These are phyloP conservation scores for Mythimna albipuncta DNA, from an alignment of 2,888 invertebrate genomes.

Conservation along the genomic window DNA sequence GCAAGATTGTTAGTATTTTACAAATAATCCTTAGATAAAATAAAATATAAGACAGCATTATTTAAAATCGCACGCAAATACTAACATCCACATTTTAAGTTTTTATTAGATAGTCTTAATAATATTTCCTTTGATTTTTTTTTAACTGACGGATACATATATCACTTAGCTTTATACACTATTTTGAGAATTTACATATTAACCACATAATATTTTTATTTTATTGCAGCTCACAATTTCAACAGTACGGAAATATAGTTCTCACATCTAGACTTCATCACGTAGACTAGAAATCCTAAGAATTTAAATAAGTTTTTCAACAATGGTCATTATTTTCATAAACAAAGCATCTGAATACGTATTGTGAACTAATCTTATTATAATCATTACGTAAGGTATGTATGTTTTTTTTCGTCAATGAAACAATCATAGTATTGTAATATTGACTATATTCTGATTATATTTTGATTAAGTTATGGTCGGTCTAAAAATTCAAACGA, in stretches of 20 bases:
- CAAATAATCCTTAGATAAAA: neutral
- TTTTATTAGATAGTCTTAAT: too few species aligned
- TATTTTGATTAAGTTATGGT: neutral
- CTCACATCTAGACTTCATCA: neutral
- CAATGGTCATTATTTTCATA: neutral
- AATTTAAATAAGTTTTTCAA: neutral
- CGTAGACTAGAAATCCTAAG: neutral
- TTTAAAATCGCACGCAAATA: neutral
- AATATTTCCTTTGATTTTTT: neutral
- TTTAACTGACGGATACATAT: neutral
- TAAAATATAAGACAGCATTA: constrained; percentile 1
- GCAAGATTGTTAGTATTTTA: too few species aligned
- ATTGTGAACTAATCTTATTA: constrained; percentile 25
- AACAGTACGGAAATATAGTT: neutral
- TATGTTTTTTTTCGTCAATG: neutral
- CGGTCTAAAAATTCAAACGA: too few species aligned
- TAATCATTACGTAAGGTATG: neutral
- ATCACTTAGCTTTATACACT: neutral
- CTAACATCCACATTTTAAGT: constrained; percentile 4
- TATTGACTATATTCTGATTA: too few species aligned
- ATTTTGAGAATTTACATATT: neutral
- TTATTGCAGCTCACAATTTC: neutral
- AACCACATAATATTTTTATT: neutral
- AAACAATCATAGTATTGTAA: constrained; percentile 6
- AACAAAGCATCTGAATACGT: constrained; percentile 38